These are phyloP conservation scores for Pterocles gutturalis DNA, from an alignment of 2,113 vertebrate species.

Conservation along the genomic window DNA sequence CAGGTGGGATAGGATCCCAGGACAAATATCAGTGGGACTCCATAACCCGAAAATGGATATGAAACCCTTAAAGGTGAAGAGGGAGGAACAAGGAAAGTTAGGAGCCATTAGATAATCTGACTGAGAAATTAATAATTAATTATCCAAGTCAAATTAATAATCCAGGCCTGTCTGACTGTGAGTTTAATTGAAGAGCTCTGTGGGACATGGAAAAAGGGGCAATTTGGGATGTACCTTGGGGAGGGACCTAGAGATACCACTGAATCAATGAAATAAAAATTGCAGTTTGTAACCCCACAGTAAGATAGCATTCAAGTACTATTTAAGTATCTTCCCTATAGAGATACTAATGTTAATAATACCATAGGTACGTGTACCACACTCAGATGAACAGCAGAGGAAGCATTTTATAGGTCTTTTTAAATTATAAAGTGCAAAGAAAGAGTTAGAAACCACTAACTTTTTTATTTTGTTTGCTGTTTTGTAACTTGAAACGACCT, in stretches of 20 bases:
- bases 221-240: neutral
- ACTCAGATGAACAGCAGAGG: neutral
- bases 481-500: conserved; percentile 74
- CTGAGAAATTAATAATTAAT: neutral
- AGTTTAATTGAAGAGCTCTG: neutral
- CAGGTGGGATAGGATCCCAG: neutral
- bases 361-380: conserved; percentile 2
- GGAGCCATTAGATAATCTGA: neutral
- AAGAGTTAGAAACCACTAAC: conserved; percentile 56
- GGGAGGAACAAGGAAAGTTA: neutral
- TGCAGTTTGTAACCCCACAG: neutral
- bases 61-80: neutral
- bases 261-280: conserved; percentile 12
- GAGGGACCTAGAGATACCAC: neutral
- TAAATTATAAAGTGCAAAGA: conserved; percentile 38
- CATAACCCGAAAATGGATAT: neutral
- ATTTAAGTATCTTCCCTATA: conserved; percentile 14
- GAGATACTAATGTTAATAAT: neutral
- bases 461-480: conserved; percentile 57
- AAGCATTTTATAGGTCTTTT: conserved; percentile 29
- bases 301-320: conserved; percentile 18
- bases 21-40: neutral
- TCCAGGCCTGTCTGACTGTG: neutral
- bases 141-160: neutral
- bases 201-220: neutral